phyloP scores from a whole-genome alignment of 2,888 invertebrate genomes.

The Polyommatus icarus region DNA sequence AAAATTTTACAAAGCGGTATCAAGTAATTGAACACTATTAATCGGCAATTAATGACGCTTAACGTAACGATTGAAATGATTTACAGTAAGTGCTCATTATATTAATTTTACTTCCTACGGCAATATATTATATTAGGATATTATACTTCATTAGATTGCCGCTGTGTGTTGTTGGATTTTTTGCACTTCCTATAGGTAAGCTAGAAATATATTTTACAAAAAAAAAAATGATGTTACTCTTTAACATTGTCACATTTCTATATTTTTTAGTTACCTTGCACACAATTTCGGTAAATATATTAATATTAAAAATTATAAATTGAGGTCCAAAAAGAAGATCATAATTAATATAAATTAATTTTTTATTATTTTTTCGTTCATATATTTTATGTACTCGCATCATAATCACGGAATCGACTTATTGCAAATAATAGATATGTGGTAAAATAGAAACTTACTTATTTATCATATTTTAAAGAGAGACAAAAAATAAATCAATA shows the following conservation, averaged over 20 bases:
- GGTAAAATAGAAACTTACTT: neutral
- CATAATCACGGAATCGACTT: neutral
- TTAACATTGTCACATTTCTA: neutral
- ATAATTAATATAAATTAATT: neutral
- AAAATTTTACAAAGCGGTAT: neutral
- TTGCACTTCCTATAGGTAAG: neutral
- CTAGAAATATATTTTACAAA: neutral
- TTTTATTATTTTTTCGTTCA: neutral
- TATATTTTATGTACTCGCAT: neutral
- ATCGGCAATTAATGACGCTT: conserved; percentile 19
- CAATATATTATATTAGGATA: conserved; percentile 14
- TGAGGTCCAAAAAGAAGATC: neutral
- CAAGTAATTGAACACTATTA: conserved; percentile 2
- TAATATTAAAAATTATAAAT: no score
- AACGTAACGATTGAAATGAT: neutral
- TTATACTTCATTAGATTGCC: conserved; percentile 15
- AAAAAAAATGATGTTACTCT: neutral
- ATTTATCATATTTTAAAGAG: neutral
- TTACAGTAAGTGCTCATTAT: neutral
- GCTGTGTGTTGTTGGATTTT: neutral
- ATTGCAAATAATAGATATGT: neutral
- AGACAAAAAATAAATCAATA: neutral
- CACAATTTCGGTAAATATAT: neutral
- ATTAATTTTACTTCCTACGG: conserved; percentile 9
- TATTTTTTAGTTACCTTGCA: neutral